Percentiles rank a stretch among this genome's conserved stretches.
Evolutionary conservation across 1,140 invertebrate species (phyloP).

Genomic region (Drosophila pachea): DNA sequence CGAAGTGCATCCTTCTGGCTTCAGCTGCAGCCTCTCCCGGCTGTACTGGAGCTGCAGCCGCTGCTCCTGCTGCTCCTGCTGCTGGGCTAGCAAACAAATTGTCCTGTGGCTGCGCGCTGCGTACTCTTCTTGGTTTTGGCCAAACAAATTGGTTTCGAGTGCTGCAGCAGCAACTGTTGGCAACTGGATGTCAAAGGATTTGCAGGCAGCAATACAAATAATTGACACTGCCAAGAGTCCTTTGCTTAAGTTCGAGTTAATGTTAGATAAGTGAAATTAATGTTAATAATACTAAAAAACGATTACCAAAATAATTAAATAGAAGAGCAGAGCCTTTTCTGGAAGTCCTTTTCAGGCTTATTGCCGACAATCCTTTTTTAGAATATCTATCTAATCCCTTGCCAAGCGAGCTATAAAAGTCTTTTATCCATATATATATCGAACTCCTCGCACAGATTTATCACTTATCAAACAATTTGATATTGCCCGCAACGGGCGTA

Average conservation of each 20-base stretch:
- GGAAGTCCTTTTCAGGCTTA: conserved; percentile 16
- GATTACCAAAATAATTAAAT: too few relatives aligned
- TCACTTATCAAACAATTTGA: conserved; percentile 56
- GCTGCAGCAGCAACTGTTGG: conserved; percentile 24
- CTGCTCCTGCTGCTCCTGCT: conserved; percentile 2
- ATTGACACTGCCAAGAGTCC: not conserved
- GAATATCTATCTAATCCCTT: too few relatives aligned
- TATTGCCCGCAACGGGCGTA: conserved; percentile 35
- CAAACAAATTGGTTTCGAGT: conserved; percentile 32
- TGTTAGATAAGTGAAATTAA: too few relatives aligned
- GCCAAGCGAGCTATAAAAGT: conserved; percentile 14
- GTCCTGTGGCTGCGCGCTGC: conserved; percentile 16
- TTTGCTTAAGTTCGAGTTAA: too few relatives aligned
- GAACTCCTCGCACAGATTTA: conserved; percentile 36
- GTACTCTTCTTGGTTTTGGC: conserved; percentile 11
- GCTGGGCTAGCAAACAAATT: conserved; percentile 28
- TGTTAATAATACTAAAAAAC: too few relatives aligned
- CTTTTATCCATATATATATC: conserved; percentile 14
- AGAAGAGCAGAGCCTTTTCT: not conserved
- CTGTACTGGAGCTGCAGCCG: too few relatives aligned
- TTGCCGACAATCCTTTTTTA: too few relatives aligned
- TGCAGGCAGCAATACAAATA: conserved; percentile 1
- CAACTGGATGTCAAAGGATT: conserved; percentile 29
- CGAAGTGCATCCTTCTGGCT: conserved; percentile 28
- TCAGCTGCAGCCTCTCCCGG: not conserved